A percentile compares a stretch with the other conserved stretches of the same genome.
phyloP scores from a whole-genome alignment of 2,797 vertebrate genomes.

The Alosa sapidissima region DNA sequence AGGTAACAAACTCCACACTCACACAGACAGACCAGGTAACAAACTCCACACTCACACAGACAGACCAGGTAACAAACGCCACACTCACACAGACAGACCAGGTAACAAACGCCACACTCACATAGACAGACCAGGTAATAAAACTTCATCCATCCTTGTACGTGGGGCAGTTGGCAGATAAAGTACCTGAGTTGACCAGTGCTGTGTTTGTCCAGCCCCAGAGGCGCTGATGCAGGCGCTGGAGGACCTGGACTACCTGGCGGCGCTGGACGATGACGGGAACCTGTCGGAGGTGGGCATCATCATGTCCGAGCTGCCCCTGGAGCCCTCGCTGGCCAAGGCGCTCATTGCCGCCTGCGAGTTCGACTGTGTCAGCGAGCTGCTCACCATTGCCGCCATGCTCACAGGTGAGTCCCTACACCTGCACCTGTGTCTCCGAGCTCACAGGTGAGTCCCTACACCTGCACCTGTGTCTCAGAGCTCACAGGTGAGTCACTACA shows the following conservation, averaged over 20 bases:
- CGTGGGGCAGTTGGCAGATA: no score
- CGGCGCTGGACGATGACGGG: constrained; percentile 88
- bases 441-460: no score
- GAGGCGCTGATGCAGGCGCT: constrained; percentile 94
- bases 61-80: no score
- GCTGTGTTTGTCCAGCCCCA: constrained; percentile 71
- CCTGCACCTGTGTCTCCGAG: not conserved
- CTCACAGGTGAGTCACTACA: no score
- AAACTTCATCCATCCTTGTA: no score
- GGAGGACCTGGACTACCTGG: constrained; percentile 95
- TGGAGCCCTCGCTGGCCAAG: constrained; percentile 88
- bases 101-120: no score
- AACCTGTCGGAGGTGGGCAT: constrained; percentile 93
- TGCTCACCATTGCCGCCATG: constrained; percentile 94
- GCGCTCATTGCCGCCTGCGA: constrained; percentile 91
- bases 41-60: no score
- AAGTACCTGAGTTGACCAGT: not conserved
- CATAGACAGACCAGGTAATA: no score
- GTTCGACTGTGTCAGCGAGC: constrained; percentile 92
- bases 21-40: no score
- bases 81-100: no score
- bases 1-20: no score
- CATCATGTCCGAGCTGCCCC: constrained; percentile 92
- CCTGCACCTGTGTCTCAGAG: no score
- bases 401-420: constrained; percentile 77